Evolutionary conservation across 2,888 invertebrate species (phyloP).

Genomic region (Folsomia manolachei): DNA sequence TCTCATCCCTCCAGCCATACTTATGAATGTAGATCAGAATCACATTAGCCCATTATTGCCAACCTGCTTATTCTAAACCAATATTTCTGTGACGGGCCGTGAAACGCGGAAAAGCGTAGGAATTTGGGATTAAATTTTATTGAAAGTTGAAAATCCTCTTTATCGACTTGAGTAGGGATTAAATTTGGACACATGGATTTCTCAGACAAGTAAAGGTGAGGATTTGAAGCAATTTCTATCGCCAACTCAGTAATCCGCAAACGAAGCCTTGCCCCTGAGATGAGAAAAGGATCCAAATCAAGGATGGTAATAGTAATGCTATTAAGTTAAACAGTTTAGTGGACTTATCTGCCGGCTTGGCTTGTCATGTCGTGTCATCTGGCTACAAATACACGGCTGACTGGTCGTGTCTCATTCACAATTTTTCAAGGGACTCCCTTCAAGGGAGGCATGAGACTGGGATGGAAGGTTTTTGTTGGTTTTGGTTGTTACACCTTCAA

Average conservation of each 20-base stretch:
- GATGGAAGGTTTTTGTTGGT: too few relatives aligned
- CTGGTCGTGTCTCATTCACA: neutral
- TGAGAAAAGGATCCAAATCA: neutral
- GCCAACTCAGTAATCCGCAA: neutral
- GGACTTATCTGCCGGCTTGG: neutral
- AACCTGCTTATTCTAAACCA: neutral
- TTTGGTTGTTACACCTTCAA: neutral
- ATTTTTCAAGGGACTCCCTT: too few relatives aligned
- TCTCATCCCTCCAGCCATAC: too few relatives aligned
- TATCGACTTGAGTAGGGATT: neutral
- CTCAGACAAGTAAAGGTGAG: neutral
- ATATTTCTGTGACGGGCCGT: too few relatives aligned
- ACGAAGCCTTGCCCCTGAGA: neutral
- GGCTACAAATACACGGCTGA: neutral
- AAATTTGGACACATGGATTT: neutral
- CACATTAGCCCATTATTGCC: neutral
- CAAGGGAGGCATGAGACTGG: neutral
- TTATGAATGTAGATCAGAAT: neutral
- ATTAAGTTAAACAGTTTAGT: slow-evolving; percentile 2
- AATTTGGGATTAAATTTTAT: slow-evolving; percentile 17
- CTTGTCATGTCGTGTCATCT: neutral
- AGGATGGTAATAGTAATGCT: too few relatives aligned
- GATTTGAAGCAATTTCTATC: too few relatives aligned
- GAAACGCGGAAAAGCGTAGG: slow-evolving; percentile 14
- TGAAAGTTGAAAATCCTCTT: neutral